Conservation (phyloP, 35 echinoderm and acorn worm genomes). For the Ptychodera flava region DNA sequence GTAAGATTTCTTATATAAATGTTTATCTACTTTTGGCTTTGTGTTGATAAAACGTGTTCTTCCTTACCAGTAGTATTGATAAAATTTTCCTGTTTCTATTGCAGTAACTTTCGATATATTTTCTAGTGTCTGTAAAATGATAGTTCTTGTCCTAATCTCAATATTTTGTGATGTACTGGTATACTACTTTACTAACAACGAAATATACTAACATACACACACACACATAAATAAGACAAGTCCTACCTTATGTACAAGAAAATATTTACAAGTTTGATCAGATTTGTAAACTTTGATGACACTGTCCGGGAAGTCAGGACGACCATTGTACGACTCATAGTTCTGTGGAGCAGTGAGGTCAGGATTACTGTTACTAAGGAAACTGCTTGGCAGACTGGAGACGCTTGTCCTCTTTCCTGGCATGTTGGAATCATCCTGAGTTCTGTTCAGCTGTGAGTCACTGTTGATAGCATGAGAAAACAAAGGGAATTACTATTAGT, state of each 20-base stretch:
- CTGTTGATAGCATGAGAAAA: neutral
- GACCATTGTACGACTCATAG: conserved; percentile 28
- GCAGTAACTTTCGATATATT: no score
- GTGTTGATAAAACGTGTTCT: no score
- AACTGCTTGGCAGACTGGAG: conserved; percentile 55
- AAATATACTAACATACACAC: no score
- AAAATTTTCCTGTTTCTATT: no score
- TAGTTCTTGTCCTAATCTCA: no score
- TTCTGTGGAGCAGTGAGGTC: conserved; percentile 57
- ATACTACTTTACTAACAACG: no score
- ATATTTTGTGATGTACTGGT: no score
- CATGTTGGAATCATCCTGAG: conserved; percentile 63
- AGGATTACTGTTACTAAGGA: conserved; percentile 94
- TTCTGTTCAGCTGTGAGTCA: conserved; percentile 9
- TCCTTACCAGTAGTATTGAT: no score
- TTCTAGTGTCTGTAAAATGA: no score
- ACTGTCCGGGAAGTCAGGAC: conserved; percentile 69
- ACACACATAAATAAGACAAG: neutral
- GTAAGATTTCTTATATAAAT: no score
- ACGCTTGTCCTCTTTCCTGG: conserved; percentile 38
- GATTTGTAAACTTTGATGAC: conserved; percentile 91
- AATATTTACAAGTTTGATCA: conserved; percentile 97
- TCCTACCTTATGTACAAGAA: conserved; percentile 93
- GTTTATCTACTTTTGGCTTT: no score
- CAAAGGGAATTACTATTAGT: neutral